These are phyloP conservation scores for Parthenolecanium corni DNA, from an alignment of 2,888 invertebrate genomes.

Conservation along the genomic window DNA sequence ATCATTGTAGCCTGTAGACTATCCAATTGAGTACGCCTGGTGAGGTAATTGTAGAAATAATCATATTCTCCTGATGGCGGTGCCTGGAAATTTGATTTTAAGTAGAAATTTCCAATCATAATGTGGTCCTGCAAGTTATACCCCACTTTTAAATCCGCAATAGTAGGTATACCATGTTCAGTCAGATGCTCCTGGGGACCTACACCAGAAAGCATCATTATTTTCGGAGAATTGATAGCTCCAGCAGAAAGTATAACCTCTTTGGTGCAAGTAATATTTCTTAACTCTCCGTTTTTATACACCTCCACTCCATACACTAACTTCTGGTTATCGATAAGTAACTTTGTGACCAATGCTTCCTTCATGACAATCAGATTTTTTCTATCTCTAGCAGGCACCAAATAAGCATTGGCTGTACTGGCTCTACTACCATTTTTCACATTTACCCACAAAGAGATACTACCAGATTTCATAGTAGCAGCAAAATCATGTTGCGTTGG, in stretches of 20 bases:
- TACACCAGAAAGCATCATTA: slow-evolving; percentile 81
- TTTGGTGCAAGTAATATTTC: slow-evolving; percentile 51
- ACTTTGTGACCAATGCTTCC: slow-evolving; percentile 45
- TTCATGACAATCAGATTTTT: slow-evolving; percentile 49
- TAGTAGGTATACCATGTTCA: slow-evolving; percentile 60
- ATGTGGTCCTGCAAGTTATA: slow-evolving; percentile 81
- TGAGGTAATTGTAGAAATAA: neutral
- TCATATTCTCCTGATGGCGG: neutral
- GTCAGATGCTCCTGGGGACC: slow-evolving; percentile 60
- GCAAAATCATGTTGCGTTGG: slow-evolving; percentile 47
- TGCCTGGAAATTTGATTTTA: slow-evolving; percentile 32
- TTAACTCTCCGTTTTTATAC: slow-evolving; percentile 42
- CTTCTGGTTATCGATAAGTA: slow-evolving; percentile 61
- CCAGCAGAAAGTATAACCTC: slow-evolving; percentile 87
- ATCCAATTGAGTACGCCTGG: neutral
- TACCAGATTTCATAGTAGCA: slow-evolving; percentile 40
- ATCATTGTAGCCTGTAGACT: neutral
- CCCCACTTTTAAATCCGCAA: slow-evolving; percentile 71
- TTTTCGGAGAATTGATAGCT: slow-evolving; percentile 82
- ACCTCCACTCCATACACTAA: slow-evolving; percentile 62
- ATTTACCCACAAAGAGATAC: neutral
- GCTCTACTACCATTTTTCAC: slow-evolving; percentile 37
- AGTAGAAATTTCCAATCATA: slow-evolving; percentile 49
- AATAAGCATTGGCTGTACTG: slow-evolving; percentile 40
- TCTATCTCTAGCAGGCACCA: slow-evolving; percentile 42